Conservation (phyloP, 2,888 invertebrate genomes). For the Polydrusus tereticollis region DNA sequence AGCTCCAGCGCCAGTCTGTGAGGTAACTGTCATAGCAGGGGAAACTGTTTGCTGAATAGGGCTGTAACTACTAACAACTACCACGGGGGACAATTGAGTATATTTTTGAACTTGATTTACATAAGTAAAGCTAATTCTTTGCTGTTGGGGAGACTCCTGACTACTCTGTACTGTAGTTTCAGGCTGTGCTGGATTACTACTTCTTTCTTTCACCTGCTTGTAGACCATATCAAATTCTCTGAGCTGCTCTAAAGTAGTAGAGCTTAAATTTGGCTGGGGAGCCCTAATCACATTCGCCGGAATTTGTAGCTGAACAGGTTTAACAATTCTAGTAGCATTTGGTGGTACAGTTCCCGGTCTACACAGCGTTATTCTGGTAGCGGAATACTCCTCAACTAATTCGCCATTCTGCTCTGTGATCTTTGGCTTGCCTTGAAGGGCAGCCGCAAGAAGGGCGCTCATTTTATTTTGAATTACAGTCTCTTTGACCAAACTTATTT, state of each 20-base stretch:
- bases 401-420: slow-evolving; percentile 56
- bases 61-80: slow-evolving; percentile 72
- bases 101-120: slow-evolving; percentile 69
- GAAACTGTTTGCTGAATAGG: slow-evolving; percentile 66
- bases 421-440: slow-evolving; percentile 65
- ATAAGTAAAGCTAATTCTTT: slow-evolving; percentile 70
- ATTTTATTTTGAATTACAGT: slow-evolving; percentile 68
- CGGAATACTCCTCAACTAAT: slow-evolving; percentile 49
- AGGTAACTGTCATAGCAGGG: slow-evolving; percentile 71
- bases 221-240: slow-evolving; percentile 85
- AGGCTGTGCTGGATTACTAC: slow-evolving; percentile 69
- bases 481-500: slow-evolving; percentile 66
- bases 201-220: slow-evolving; percentile 84
- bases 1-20: slow-evolving; percentile 64
- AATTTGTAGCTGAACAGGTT: slow-evolving; percentile 71
- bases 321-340: slow-evolving; percentile 69
- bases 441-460: slow-evolving; percentile 67
- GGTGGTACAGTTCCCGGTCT: slow-evolving; percentile 40
- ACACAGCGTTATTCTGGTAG: slow-evolving; percentile 48
- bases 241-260: slow-evolving; percentile 82
- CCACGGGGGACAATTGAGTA: slow-evolving; percentile 68
- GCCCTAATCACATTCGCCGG: slow-evolving; percentile 73
- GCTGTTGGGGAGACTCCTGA: slow-evolving; percentile 58
- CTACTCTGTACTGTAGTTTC: slow-evolving; percentile 52
- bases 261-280: slow-evolving; percentile 73